Conservation (phyloP, 2,797 vertebrate species). For the Bradypus variegatus region DNA sequence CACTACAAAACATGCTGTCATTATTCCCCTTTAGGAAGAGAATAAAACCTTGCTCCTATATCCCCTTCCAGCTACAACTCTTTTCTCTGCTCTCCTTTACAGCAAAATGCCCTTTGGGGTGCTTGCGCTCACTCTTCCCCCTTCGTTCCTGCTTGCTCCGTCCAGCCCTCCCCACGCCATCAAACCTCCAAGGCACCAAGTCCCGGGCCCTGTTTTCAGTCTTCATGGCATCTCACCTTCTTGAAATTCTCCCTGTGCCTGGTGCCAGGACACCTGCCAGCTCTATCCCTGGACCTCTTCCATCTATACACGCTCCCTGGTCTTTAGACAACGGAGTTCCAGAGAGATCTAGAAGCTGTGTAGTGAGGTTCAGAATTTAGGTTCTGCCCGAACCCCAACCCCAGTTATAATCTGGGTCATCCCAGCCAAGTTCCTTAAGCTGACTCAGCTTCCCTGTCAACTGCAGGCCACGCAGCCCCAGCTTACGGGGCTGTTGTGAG, state of each 20-base stretch:
- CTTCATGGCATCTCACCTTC: background rate
- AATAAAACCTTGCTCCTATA: background rate
- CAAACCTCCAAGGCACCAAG: background rate
- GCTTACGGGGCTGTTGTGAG: background rate
- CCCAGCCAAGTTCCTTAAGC: background rate
- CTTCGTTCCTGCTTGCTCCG: background rate
- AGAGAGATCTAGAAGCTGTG: background rate
- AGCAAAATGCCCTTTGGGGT: background rate
- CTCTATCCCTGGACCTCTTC: background rate
- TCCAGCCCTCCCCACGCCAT: background rate
- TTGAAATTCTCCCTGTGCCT: background rate
- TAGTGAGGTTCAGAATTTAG: background rate
- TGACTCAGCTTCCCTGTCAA: background rate
- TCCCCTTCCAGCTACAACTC: background rate
- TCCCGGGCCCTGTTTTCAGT: background rate
- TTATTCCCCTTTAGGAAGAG: background rate
- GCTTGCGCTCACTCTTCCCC: background rate
- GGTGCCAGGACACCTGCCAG: background rate
- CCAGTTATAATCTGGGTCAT: background rate
- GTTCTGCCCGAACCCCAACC: background rate
- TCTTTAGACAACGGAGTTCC: background rate
- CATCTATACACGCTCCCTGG: background rate
- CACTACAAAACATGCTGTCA: background rate
- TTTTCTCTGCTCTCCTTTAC: background rate
- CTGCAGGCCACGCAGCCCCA: background rate